These are phyloP conservation scores for Collichthys lucidus DNA, from an alignment of 2,113 vertebrate genomes.

Conservation along the genomic window DNA sequence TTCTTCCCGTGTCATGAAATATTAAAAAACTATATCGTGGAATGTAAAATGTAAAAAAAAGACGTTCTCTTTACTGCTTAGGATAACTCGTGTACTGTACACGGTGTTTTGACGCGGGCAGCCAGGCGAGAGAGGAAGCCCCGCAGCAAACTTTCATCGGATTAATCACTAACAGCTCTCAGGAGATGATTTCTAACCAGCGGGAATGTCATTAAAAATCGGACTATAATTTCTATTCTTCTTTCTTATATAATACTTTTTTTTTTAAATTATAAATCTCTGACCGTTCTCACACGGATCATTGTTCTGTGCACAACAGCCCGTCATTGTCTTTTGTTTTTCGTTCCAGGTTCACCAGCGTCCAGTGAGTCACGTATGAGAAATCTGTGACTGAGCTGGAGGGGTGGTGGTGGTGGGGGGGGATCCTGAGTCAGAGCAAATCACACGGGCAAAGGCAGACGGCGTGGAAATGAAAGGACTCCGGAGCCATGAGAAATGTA, in stretches of 20 bases:
- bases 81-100: not conserved
- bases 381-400: slow-evolving; percentile 6
- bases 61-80: not conserved
- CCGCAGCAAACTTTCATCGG: not conserved
- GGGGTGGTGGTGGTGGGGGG: not conserved
- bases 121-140: not conserved
- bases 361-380: slow-evolving; percentile 20
- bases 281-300: not conserved
- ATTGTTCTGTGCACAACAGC: not conserved
- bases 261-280: too few species aligned
- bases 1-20: not conserved
- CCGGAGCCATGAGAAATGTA: not conserved
- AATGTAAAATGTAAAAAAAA: not conserved
- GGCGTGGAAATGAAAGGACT: not conserved
- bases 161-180: slow-evolving; percentile 7
- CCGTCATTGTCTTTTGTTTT: not conserved
- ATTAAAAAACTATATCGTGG: not conserved
- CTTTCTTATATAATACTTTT: not conserved
- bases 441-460: not conserved
- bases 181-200: not conserved
- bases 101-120: not conserved
- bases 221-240: not conserved
- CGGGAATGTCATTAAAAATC: not conserved
- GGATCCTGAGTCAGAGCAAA: slow-evolving; percentile 13
- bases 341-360: not conserved